phyloP scores from a whole-genome alignment of 2,113 vertebrate genomes.

The Petrocephalus microphthalmus region DNA sequence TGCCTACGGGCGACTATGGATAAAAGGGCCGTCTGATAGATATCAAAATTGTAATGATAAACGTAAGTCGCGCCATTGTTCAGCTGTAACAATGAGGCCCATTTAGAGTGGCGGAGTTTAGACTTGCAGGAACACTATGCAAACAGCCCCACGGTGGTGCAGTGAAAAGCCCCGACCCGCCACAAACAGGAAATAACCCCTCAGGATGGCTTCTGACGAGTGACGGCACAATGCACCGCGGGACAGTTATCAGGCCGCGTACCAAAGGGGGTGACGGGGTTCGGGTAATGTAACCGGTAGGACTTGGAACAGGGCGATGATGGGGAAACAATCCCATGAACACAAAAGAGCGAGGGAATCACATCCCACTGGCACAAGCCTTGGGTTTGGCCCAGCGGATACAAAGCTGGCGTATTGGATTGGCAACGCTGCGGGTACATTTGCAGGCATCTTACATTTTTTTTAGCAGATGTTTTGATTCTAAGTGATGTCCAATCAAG shows the following conservation, averaged over 20 bases:
- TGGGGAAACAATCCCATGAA: not conserved
- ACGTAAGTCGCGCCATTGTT: constrained; percentile 35
- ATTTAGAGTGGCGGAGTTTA: constrained; percentile 20
- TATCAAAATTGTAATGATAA: not conserved
- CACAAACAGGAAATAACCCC: constrained; percentile 35
- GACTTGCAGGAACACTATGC: constrained; percentile 30
- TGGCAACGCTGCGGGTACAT: not conserved
- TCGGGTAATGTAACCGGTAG: not conserved
- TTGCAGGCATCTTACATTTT: not conserved
- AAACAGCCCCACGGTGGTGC: constrained; percentile 12
- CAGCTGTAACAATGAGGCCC: constrained; percentile 18
- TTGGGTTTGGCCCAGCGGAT: not conserved
- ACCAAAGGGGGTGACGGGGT: not conserved
- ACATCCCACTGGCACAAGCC: not conserved
- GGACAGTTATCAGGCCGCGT: not conserved
- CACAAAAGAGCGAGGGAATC: not conserved
- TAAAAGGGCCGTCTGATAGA: not conserved
- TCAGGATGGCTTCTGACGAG: constrained; percentile 34
- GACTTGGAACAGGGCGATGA: not conserved
- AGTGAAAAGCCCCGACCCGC: constrained; percentile 27
- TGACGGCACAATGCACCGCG: not conserved
- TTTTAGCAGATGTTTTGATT: not conserved
- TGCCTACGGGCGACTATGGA: not conserved
- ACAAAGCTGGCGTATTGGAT: not conserved
- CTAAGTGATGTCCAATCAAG: not conserved